Evolutionary conservation across 2,113 vertebrate species (phyloP).

Genomic region (Neopipo cinnamomea): DNA sequence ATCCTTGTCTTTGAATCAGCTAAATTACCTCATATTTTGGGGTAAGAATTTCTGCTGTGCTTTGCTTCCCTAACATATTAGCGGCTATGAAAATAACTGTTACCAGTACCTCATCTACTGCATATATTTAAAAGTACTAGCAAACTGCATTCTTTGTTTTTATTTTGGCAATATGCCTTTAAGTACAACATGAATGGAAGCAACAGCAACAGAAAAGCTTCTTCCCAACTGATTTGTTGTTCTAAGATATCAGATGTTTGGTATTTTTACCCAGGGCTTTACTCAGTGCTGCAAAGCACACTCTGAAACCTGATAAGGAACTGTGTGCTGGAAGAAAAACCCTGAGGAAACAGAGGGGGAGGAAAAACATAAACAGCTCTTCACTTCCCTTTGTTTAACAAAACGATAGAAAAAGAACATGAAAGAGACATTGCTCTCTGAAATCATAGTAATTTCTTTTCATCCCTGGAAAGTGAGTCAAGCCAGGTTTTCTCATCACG

Average conservation of each 20-base stretch:
- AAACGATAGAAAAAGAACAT: background rate
- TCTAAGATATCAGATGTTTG: slow-evolving; percentile 37
- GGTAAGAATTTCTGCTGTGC: background rate
- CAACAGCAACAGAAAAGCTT: slow-evolving; percentile 6
- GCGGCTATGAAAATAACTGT: background rate
- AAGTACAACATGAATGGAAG: background rate
- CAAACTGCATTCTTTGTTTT: background rate
- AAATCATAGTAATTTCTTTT: background rate
- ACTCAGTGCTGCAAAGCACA: slow-evolving; percentile 24
- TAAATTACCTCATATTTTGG: background rate
- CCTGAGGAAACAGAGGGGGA: background rate
- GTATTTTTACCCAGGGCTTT: slow-evolving; percentile 30
- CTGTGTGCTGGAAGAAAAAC: slow-evolving; percentile 15
- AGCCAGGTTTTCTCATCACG: background rate
- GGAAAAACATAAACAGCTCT: slow-evolving; percentile 9
- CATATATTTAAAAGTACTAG: background rate
- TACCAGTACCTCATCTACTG: background rate
- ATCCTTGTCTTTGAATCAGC: background rate
- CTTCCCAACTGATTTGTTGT: slow-evolving; percentile 23
- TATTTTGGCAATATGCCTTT: background rate
- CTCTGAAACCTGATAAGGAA: slow-evolving; percentile 30
- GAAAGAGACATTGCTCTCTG: background rate
- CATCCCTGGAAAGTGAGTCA: slow-evolving; percentile 1
- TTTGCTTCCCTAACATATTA: background rate
- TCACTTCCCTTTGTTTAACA: background rate